These are phyloP conservation scores for Physella acuta DNA, from an alignment of 1,140 invertebrate species.

Conservation along the genomic window DNA sequence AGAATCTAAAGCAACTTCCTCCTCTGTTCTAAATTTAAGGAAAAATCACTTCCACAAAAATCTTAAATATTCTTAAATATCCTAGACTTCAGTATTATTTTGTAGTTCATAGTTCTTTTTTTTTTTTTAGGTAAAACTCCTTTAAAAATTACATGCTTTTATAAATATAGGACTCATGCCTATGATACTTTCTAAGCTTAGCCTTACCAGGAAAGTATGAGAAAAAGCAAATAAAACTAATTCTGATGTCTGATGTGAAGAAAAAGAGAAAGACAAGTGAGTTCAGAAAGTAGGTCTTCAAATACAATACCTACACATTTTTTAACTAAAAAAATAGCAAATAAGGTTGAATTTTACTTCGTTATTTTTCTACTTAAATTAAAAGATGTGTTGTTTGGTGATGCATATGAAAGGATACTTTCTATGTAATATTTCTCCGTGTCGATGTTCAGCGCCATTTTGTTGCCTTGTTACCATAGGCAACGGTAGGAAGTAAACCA, in stretches of 20 bases:
- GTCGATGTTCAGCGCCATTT: slow-evolving; percentile 42
- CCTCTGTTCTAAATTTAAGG: slow-evolving; percentile 29
- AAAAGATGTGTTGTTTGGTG: no score
- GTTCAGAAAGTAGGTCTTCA: no score
- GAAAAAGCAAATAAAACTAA: no score
- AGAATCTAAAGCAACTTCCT: slow-evolving; percentile 40
- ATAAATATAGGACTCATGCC: background rate
- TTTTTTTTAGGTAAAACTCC: background rate
- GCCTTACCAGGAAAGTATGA: background rate
- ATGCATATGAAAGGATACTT: slow-evolving; percentile 48
- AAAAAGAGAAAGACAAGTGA: no score
- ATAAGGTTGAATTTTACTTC: no score
- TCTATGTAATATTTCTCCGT: slow-evolving; percentile 43
- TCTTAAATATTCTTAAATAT: background rate
- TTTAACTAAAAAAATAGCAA: no score
- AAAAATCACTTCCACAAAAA: background rate
- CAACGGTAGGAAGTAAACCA: no score
- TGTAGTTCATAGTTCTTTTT: background rate
- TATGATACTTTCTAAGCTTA: background rate
- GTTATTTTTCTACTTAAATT: no score
- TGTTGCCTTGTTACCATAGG: slow-evolving; percentile 30
- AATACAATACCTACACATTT: no score
- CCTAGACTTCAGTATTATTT: background rate
- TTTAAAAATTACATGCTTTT: background rate
- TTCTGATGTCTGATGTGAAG: no score